These are phyloP conservation scores for Natrix natrix DNA, from an alignment of 2,797 vertebrate species.

Conservation along the genomic window DNA sequence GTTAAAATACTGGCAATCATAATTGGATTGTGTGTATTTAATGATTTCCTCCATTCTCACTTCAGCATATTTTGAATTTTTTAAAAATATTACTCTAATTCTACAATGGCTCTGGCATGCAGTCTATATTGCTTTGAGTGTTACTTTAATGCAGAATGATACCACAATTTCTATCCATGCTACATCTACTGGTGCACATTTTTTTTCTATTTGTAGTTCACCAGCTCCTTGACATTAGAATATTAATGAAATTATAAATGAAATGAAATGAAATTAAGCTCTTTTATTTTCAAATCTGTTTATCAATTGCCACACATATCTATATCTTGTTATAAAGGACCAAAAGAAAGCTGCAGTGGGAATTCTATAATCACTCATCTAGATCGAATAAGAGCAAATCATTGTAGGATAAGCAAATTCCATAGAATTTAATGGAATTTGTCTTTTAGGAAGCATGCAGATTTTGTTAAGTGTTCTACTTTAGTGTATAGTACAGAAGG, in stretches of 20 bases:
- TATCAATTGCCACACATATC: background rate
- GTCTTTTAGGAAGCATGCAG: background rate
- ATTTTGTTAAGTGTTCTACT: background rate
- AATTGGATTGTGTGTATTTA: background rate
- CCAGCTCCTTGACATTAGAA: background rate
- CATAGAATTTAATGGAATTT: background rate
- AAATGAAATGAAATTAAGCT: background rate
- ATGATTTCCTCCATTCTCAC: background rate
- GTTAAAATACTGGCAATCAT: background rate
- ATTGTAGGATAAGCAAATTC: background rate
- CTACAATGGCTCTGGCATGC: background rate
- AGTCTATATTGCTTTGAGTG: background rate
- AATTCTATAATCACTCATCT: background rate
- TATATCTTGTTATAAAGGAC: background rate
- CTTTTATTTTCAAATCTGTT: background rate
- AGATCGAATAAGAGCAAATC: background rate
- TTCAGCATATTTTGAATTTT: background rate
- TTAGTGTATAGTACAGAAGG: background rate
- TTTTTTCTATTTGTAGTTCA: background rate
- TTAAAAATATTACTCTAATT: background rate
- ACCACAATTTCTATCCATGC: constrained; percentile 10
- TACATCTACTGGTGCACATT: background rate
- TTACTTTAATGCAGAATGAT: constrained; percentile 17
- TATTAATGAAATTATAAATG: background rate
- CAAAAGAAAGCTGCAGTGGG: background rate